Conservation (phyloP, 1,140 invertebrate genomes). For the Chironomus striatipennis region DNA sequence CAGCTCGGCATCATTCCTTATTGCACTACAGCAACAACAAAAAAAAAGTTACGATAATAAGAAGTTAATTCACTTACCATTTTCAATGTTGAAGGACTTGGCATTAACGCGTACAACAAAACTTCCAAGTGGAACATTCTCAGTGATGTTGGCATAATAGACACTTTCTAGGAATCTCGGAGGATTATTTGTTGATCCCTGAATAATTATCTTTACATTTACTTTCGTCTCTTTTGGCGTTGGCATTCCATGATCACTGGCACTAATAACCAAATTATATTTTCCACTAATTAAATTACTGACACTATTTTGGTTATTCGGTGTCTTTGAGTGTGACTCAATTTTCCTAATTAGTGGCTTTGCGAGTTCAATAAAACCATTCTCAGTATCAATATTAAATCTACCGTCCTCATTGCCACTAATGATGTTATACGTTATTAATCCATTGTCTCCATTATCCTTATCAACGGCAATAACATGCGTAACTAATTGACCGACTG, state of each 20-base stretch:
- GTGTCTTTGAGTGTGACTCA: slow-evolving; percentile 28
- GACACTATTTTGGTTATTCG: slow-evolving; percentile 25
- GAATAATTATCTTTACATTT: slow-evolving; percentile 55
- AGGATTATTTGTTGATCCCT: slow-evolving; percentile 64
- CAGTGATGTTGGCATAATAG: slow-evolving; percentile 70
- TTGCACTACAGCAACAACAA: too few relatives aligned
- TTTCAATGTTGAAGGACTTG: slow-evolving; percentile 51
- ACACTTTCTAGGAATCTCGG: slow-evolving; percentile 68
- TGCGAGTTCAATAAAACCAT: slow-evolving; percentile 64
- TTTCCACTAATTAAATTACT: slow-evolving; percentile 39
- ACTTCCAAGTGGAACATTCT: slow-evolving; percentile 65
- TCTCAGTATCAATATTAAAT: slow-evolving; percentile 70
- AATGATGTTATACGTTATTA: slow-evolving; percentile 72
- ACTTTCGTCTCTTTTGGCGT: slow-evolving; percentile 53
- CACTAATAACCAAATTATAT: slow-evolving; percentile 66
- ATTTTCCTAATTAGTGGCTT: slow-evolving; percentile 48
- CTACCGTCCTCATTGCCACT: slow-evolving; percentile 71
- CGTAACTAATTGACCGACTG: slow-evolving; percentile 54
- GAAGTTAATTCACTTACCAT: slow-evolving; percentile 27
- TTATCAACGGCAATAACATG: slow-evolving; percentile 77
- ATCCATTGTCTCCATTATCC: slow-evolving; percentile 78
- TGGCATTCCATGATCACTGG: slow-evolving; percentile 71
- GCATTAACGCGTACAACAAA: slow-evolving; percentile 70
- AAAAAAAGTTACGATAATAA: too few relatives aligned
- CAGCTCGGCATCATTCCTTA: too few relatives aligned